phyloP scores from a whole-genome alignment of 2,797 vertebrate species.

The Australoheros facetus region DNA sequence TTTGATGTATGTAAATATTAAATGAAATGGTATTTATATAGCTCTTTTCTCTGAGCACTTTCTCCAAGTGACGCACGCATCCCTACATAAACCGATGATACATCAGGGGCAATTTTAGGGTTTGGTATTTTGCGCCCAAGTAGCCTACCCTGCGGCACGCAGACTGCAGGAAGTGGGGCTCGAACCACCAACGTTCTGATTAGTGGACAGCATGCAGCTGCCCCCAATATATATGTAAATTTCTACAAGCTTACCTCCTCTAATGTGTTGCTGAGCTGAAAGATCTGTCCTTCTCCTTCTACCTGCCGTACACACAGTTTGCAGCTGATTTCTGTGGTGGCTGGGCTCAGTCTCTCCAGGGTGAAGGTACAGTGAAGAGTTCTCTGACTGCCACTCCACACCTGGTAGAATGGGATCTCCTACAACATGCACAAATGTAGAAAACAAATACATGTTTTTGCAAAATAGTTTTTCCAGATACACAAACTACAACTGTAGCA shows the following conservation, averaged over 20 bases:
- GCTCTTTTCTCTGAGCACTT: not conserved
- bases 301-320: constrained; percentile 97
- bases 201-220: not conserved
- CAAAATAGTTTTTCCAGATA: not conserved
- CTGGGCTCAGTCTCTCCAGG: constrained; percentile 91
- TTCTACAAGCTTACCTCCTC: constrained; percentile 84
- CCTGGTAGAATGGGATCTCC: constrained; percentile 96
- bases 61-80: too few species aligned
- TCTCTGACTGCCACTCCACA: constrained; percentile 94
- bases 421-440: constrained; percentile 4
- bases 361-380: constrained; percentile 95
- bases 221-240: not conserved
- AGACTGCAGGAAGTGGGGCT: not conserved
- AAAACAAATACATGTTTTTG: not conserved
- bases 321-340: constrained; percentile 89
- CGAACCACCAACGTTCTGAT: not conserved
- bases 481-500: not conserved
- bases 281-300: constrained; percentile 98
- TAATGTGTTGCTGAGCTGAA: constrained; percentile 93
- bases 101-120: not conserved
- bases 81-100: not conserved
- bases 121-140: not conserved
- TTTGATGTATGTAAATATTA: not conserved
- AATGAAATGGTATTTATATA: not conserved
- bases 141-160: not conserved